These are phyloP conservation scores for Hydrophis major DNA, from an alignment of 2,797 vertebrate species.

Conservation along the genomic window DNA sequence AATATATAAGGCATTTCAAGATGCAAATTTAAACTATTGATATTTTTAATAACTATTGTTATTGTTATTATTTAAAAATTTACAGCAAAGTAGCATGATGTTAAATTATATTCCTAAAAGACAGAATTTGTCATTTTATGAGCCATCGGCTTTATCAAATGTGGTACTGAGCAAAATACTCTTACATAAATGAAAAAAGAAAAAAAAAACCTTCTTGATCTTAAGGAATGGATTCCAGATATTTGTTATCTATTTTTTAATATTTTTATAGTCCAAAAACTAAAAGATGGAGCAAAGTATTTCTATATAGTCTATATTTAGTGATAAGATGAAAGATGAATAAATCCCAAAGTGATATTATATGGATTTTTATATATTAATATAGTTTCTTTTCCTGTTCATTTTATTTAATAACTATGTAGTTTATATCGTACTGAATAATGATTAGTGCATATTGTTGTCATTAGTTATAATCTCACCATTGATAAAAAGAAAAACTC, in stretches of 20 bases:
- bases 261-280: not conserved
- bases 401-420: not conserved
- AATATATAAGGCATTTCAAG: not conserved
- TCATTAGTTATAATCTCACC: not conserved
- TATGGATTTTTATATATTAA: not conserved
- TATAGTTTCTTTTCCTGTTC: not conserved
- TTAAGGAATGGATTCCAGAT: not conserved
- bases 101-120: not conserved
- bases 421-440: not conserved
- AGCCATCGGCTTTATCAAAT: not conserved
- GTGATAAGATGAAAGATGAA: not conserved
- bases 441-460: not conserved
- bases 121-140: not conserved
- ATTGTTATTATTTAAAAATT: not conserved
- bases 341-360: not conserved
- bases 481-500: not conserved
- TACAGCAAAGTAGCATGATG: not conserved
- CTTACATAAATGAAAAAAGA: not conserved
- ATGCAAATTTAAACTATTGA: not conserved
- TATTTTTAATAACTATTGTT: not conserved
- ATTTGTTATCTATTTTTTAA: not conserved
- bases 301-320: not conserved
- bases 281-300: not conserved
- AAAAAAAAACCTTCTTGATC: not conserved
- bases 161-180: not conserved